Evolutionary conservation across 2,888 invertebrate species (phyloP).

Genomic region (Xylota sylvarum): DNA sequence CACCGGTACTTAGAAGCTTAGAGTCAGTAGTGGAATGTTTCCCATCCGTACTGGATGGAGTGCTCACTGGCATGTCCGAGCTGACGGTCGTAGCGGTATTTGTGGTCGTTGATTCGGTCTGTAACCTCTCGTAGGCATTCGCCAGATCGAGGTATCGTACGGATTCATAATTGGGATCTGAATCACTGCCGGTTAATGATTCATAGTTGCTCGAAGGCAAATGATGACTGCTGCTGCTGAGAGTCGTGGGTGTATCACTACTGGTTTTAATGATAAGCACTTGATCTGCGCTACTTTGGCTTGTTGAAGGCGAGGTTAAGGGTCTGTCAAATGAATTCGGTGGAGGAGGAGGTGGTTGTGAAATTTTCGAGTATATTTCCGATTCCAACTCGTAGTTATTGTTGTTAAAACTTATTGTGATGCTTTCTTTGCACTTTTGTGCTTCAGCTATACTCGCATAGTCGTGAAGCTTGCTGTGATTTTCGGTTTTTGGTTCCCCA

Average conservation of each 20-base stretch:
- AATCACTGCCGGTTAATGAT: slow-evolving; percentile 91
- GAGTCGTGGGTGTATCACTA: slow-evolving; percentile 80
- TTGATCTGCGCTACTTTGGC: slow-evolving; percentile 76
- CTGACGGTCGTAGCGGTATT: slow-evolving; percentile 76
- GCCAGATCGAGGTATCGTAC: slow-evolving; percentile 90
- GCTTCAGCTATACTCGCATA: slow-evolving; percentile 84
- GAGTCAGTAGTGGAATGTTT: slow-evolving; percentile 69
- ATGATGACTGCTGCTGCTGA: slow-evolving; percentile 83
- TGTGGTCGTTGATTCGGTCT: slow-evolving; percentile 82
- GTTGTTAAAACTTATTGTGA: slow-evolving; percentile 79
- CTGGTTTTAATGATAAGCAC: slow-evolving; percentile 75
- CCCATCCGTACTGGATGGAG: slow-evolving; percentile 64
- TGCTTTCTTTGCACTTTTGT: slow-evolving; percentile 81
- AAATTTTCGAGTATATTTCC: slow-evolving; percentile 79
- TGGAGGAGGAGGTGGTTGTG: slow-evolving; percentile 82
- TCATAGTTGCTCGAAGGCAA: slow-evolving; percentile 91
- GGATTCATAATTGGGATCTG: slow-evolving; percentile 93
- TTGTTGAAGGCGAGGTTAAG: slow-evolving; percentile 71
- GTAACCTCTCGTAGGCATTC: slow-evolving; percentile 89
- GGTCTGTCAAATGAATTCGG: slow-evolving; percentile 71
- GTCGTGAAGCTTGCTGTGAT: slow-evolving; percentile 80
- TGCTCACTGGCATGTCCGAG: slow-evolving; percentile 70
- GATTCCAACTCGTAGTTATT: slow-evolving; percentile 79
- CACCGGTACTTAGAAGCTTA: slow-evolving; percentile 57
- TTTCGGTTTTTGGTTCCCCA: slow-evolving; percentile 79